Evolutionary conservation across 2,888 invertebrate genomes (phyloP), one percentile per base, ranked within the genome.

Genomic region (Hanleya hanleyi): DNA sequence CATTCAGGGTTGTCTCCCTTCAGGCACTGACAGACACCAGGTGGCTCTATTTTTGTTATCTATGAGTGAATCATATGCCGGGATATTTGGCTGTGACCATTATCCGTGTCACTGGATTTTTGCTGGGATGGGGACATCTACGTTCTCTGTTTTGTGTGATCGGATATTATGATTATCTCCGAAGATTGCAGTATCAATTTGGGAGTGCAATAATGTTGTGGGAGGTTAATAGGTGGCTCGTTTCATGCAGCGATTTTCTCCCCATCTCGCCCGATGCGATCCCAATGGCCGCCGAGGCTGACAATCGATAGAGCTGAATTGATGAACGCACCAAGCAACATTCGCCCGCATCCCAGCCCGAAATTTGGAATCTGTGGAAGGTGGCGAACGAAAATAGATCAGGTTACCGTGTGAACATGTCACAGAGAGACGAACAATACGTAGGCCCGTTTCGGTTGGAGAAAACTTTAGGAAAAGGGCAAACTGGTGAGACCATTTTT

Each of bases 401-500:
- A 4, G 5, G 12, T 57, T 32, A 29, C 29, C 29, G 15, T 29
- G 57, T 57, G 57, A 57, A 22, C 57, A 57, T 57, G 57, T 64
- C 64, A 37, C 83, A 84, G 73, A 83, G 84, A 72, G 90, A 90
- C 64, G 90, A 90, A 67, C 89, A 97, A 92, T 99, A 97, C 93
- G 99, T 99, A 88, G 99, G 99, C 85, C 99, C 99, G 75, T 99
- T 98, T 93, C 93, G 98, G 91, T 93, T 99, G 92, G 99, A 99
- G 92, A 99, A 99, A 92, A 99, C 99, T 70, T 94, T 99, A 81
- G 99, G 99, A 86, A 99, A 99, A 92, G 99, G 99, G 81, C 99
- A 99, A 92, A 99, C 99, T 91, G 99, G 99, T 99, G 92, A 92
- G 92, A 32, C 9, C 12, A 26, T 62, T 65, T 65, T 18, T 1